Base-by-base conservation (phyloP, 2,888 invertebrate species). In the Lymantria monacha region DNA sequence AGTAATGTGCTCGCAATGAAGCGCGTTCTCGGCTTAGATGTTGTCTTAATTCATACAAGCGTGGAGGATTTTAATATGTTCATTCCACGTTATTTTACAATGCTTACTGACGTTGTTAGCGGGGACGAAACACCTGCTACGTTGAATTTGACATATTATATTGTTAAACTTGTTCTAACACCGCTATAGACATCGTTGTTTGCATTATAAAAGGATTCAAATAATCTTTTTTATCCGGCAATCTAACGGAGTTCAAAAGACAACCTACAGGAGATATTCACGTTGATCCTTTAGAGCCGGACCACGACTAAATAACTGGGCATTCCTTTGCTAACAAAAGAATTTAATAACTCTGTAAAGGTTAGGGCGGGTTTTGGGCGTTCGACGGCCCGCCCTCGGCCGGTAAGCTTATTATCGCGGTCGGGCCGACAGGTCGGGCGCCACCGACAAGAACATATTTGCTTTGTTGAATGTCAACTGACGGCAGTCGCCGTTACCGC, bases 361-460 rank as follows among this genome's bases (percentile, higher is more conserved):
- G 76, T 60, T 69, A 62, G 82, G 81, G 81, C 80, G 83, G 79
- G 66, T 56, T 55, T 44, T 51, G 50, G 55, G 67, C 66, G 53
- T 72, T 71, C 67, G 59, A 59, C 62, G 62, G 63, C 69, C 75
- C 77, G 76, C 81, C 80, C 79, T 74, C 75, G 74, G 70, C 71
- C 75, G 67, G 81, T 85, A 86, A 88, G 89, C 87, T 88, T 89
- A 86, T 89, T 88, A 88, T 76, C 85, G 77, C 85, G 72, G 15
- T 62, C 68, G 73, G 75, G 72, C 59, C 59, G 64, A 64, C 59
- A 47, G 48, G 48, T 36, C 55, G 61, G 63, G 58, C 30, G 58
- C 66, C 63, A 55, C 73, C 74, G 72, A 78, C 81, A 77, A 79
- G 81, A 83, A 81, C 82, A 83, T 90, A 80, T 91, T 90, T 87